A percentile compares a stretch with the other conserved stretches of the same genome.
phyloP scores from a whole-genome alignment of 2,113 vertebrate species.

The Pseudopodoces humilis region DNA sequence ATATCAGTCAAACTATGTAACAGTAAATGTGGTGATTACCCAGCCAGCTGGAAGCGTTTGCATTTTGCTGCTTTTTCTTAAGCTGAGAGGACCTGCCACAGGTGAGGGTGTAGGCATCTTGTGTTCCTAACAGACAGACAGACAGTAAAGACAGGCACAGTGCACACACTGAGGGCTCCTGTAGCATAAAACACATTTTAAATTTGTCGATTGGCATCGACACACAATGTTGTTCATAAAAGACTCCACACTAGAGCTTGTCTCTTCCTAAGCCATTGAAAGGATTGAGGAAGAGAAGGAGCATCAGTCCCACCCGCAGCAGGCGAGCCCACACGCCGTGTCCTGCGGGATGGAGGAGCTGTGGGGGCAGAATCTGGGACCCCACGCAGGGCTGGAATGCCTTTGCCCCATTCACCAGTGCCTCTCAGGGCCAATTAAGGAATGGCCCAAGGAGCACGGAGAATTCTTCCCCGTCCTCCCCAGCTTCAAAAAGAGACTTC shows the following conservation, averaged over 20 bases:
- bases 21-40: constrained; percentile 72
- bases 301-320: not conserved
- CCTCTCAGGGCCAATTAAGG: constrained; percentile 29
- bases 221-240: not conserved
- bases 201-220: not conserved
- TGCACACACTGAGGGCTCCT: not conserved
- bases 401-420: not conserved
- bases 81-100: constrained; percentile 74
- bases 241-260: not conserved
- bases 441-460: constrained; percentile 29
- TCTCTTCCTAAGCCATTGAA: not conserved
- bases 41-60: constrained; percentile 70
- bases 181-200: not conserved
- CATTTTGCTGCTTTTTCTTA: constrained; percentile 72
- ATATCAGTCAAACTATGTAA: constrained; percentile 5
- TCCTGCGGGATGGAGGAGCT: not conserved
- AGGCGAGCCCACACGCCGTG: fast-evolving
- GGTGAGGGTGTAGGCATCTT: constrained; percentile 76
- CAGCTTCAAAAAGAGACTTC: not conserved
- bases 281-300: not conserved
- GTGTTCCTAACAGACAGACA: constrained; percentile 74
- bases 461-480: constrained; percentile 26
- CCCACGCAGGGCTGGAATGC: constrained; percentile 50
- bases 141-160: constrained; percentile 26
- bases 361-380: not conserved